Conservation (phyloP, 2,888 invertebrate species). For the Hirtodrosophila duncani region DNA sequence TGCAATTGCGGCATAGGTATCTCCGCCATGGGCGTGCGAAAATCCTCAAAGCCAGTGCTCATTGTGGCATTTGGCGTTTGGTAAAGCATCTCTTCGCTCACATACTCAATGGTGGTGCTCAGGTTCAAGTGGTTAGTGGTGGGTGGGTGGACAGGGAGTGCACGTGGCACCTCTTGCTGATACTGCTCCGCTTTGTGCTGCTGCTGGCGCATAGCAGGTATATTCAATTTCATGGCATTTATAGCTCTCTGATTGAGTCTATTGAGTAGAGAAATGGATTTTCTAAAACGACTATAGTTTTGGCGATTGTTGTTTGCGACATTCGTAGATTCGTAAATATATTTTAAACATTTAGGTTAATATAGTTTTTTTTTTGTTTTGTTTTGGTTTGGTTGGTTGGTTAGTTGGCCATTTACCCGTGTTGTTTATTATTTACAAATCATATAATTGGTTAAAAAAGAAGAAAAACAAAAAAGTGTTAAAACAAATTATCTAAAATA, state of each 20-base stretch:
- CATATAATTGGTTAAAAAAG: conserved; percentile 40
- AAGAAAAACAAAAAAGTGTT: conserved; percentile 51
- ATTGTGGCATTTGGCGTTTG: conserved; percentile 77
- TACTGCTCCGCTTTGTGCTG: conserved; percentile 9
- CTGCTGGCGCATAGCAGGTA: conserved; percentile 67
- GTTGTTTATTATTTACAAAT: conserved; percentile 23
- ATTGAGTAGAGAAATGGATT: conserved; percentile 79
- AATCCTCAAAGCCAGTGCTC: conserved; percentile 71
- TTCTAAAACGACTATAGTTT: conserved; percentile 76
- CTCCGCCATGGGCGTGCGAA: conserved; percentile 75
- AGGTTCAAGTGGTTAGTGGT: conserved; percentile 23
- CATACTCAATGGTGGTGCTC: conserved; percentile 54
- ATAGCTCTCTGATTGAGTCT: conserved; percentile 78
- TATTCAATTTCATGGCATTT: conserved; percentile 77
- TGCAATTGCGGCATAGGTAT: conserved; percentile 56
- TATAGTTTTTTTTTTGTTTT: conserved; percentile 37
- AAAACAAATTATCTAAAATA: conserved; percentile 38
- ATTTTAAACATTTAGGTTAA: conserved; percentile 9
- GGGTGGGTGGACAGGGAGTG: background rate
- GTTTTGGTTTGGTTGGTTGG: too few species aligned
- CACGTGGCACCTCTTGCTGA: conserved; percentile 25
- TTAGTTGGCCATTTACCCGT: conserved; percentile 63
- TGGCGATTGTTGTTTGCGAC: conserved; percentile 21
- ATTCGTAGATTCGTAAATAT: conserved; percentile 34
- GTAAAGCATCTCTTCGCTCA: conserved; percentile 68